Base-by-base conservation (phyloP, 1,140 invertebrate species). In the Lucilia sericata region DNA sequence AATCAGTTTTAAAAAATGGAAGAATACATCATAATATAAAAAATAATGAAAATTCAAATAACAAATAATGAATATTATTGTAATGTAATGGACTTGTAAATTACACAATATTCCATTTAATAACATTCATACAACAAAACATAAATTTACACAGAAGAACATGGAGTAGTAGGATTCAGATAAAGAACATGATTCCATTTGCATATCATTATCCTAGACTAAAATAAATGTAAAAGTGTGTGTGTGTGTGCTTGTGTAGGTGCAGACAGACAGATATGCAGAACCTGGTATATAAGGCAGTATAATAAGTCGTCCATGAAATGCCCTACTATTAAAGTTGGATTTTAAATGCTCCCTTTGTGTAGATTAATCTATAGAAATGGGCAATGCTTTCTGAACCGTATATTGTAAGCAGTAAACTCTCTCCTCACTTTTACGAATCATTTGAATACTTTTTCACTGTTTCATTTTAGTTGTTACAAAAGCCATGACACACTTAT, bases 21-120 rank as follows among this genome's bases (percentile, higher is more conserved):
- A 30, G 25, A 30, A 30, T 30, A 30, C 25, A 30, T 30, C 25
- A 30, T 30, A 42, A 42, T 7, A 42, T 2, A 8, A 42, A 42
- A 42, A 42, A 42, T 42, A 3, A 42, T 42, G 5, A 42, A 42
- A 42, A 42, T 42, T 42, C 42, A 42, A 42, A 55, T 51, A 51
- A 51, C 10, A 51, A 51, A n/a, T 55, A 55, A 55, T 55, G 51
- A 55, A 55, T 55, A 55, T 76, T 76, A 76, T 76, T 76, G 74
- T 42, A 17, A 76, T 76, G 14, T 76, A 76, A 76, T 36, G 74
- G 74, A 76, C 30, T 76, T 76, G 74, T 76, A 76, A 76, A 76
- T 76, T 76, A 76, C 25, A 76, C 30, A 76, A n/a, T 76, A 76
- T 76, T 76, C 5, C 34, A 76, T 76, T 76, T 76, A 76, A 36